Conservation (phyloP, 2,888 invertebrate species). For the Latheticus oryzae region DNA sequence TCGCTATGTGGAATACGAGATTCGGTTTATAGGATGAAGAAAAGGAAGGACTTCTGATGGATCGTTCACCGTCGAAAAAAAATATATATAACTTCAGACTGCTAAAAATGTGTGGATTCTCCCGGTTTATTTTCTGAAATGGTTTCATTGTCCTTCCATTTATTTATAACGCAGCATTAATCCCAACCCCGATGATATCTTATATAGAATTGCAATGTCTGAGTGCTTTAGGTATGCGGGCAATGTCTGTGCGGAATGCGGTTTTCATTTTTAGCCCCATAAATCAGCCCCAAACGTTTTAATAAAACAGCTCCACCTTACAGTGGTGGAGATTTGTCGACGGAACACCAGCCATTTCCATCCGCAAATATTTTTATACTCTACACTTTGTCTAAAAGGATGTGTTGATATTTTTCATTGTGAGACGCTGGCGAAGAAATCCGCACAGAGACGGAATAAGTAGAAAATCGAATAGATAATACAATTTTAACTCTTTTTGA, state of each 20-base stretch:
- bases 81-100: too few species aligned
- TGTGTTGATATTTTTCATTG: constrained; percentile 58
- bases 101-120: too few species aligned
- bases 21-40: constrained; percentile 56
- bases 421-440: constrained; percentile 24
- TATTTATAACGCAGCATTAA: constrained; percentile 31
- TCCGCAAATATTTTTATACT: constrained; percentile 64
- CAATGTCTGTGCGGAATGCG: constrained; percentile 63
- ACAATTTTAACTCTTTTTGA: too few species aligned
- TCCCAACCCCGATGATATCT: constrained; percentile 31
- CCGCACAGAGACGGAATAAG: constrained; percentile 1
- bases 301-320: constrained; percentile 62
- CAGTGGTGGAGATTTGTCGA: constrained; percentile 38
- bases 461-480: too few species aligned
- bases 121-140: constrained; percentile 3
- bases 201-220: constrained; percentile 47
- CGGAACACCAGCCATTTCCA: constrained; percentile 58
- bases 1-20: constrained; percentile 61
- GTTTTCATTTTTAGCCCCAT: constrained; percentile 64
- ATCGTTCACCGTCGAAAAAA: too few species aligned
- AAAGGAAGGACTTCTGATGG: too few species aligned
- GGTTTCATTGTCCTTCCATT: constrained; percentile 25
- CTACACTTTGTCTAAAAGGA: constrained; percentile 64
- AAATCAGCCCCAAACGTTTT: constrained; percentile 64
- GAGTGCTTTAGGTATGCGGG: constrained; percentile 64